Base-by-base conservation (phyloP, 2,888 invertebrate genomes). In the Cyclophora albipunctata region DNA sequence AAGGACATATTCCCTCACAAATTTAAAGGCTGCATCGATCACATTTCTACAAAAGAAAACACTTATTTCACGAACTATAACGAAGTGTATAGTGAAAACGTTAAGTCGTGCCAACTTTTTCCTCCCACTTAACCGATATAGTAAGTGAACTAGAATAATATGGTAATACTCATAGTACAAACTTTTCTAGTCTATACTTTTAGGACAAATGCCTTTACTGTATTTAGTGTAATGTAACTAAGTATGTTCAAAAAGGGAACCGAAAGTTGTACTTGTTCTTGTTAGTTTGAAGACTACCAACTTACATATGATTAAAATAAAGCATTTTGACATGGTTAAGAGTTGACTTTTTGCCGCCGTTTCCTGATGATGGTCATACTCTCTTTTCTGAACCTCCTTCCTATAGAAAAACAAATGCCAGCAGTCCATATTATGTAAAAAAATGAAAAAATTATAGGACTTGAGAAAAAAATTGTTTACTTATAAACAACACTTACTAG, bases 11-110 rank as follows among this genome's bases (percentile, higher is more conserved):
- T 90, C 64, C 82, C 84, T 3, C 73, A 88, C 52, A 90, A 91
- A 55, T 91, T 91, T 64, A 90, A 89, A 69, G 91, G 91, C 52
- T 92, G 91, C 66, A 85, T 91, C 56, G 90, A 91, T 68, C 87
- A 90, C 58, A 89, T 91, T 65, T 85, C 90, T 46, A 91, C 80
- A 0, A 67, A 63, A 44, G 74, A 78, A 49, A 63, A 72, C 3
- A 66, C 63, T 5, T 75, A 69, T 48, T 53, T 84, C 34, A 74
- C 69, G 0, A 77, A 84, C 59, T 87, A 75, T 53, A 75, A 78
- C 2, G 78, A 78, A 53, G 61, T 87, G 35, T 85, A 85, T 63
- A 85, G 85, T 60, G 87, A 88, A 70, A 87, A 88, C 58, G 60
- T 88, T 42, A 78, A 75, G 58, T 81, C 84, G 71, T 88, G 88